A percentile compares a stretch with the other conserved stretches of the same genome.
These are phyloP conservation scores for Macrosiphum euphorbiae DNA, from an alignment of 2,888 invertebrate genomes.

Conservation along the genomic window DNA sequence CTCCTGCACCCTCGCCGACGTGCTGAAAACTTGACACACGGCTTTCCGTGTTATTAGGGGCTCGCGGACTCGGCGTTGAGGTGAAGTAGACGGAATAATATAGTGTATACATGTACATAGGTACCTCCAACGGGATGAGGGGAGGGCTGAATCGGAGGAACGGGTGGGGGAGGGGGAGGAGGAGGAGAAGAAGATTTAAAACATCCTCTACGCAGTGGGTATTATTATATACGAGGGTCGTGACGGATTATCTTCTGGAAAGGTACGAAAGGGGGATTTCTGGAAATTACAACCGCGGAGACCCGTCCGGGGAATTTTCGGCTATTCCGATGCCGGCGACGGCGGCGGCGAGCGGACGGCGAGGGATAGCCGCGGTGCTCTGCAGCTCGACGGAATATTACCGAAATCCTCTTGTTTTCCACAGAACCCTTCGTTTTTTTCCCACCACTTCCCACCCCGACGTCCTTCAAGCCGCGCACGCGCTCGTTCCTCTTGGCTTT, in stretches of 20 bases:
- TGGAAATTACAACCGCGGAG: slow-evolving; percentile 47
- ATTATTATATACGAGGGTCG: slow-evolving; percentile 55
- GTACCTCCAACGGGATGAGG: not conserved
- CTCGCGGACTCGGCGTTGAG: not conserved
- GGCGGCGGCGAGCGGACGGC: not conserved
- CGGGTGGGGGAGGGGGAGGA: not conserved
- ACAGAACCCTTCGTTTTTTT: slow-evolving; percentile 32
- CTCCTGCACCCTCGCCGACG: not conserved
- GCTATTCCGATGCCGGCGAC: slow-evolving; percentile 5
- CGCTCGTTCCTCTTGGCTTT: not conserved
- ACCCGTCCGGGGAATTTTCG: slow-evolving; percentile 57
- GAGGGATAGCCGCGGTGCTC: slow-evolving; percentile 7
- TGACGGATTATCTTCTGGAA: slow-evolving; percentile 64
- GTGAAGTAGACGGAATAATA: slow-evolving; percentile 5
- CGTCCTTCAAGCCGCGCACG: not conserved
- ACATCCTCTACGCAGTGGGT: slow-evolving; percentile 37
- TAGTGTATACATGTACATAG: not conserved
- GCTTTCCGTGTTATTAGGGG: slow-evolving; percentile 49
- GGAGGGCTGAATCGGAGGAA: not conserved
- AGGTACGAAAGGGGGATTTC: slow-evolving; percentile 63
- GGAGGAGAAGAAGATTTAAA: slow-evolving; percentile 54
- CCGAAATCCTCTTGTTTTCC: slow-evolving; percentile 64
- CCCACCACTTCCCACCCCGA: not conserved
- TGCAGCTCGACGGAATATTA: slow-evolving; percentile 42
- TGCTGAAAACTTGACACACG: slow-evolving; percentile 56